Evolutionary conservation across 2,113 vertebrate genomes (phyloP).

Genomic region (Mormoops blainvillei): DNA sequence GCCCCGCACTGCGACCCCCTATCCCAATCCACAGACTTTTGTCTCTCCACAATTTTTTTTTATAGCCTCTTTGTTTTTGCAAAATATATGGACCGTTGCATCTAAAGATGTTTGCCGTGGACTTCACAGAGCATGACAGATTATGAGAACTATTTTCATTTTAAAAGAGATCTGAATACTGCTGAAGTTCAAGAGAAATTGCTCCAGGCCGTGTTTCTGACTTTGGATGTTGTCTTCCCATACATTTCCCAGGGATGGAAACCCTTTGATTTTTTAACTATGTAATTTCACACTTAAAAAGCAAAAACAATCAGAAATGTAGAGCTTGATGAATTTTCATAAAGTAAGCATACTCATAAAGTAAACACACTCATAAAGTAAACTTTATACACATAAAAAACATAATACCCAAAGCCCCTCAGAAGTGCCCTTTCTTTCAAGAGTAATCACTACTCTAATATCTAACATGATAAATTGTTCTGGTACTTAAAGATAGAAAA

Average conservation of each 20-base stretch:
- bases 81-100: background rate
- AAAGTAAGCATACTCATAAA: background rate
- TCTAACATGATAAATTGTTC: background rate
- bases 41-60: background rate
- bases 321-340: background rate
- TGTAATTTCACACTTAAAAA: background rate
- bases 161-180: background rate
- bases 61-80: background rate
- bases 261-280: background rate
- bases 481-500: background rate
- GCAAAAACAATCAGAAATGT: background rate
- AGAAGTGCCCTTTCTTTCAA: background rate
- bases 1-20: rapidly evolving
- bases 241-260: background rate
- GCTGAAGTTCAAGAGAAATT: background rate
- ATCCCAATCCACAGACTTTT: background rate
- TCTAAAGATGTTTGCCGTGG: background rate
- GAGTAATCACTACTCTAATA: background rate
- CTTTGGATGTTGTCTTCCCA: background rate
- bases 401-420: background rate
- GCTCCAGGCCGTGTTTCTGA: background rate
- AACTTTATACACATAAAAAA: background rate
- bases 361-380: background rate
- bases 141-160: background rate
- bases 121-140: background rate